Conservation (phyloP, 64 coral and sea anemone species). For the Pachyseris speciosa region DNA sequence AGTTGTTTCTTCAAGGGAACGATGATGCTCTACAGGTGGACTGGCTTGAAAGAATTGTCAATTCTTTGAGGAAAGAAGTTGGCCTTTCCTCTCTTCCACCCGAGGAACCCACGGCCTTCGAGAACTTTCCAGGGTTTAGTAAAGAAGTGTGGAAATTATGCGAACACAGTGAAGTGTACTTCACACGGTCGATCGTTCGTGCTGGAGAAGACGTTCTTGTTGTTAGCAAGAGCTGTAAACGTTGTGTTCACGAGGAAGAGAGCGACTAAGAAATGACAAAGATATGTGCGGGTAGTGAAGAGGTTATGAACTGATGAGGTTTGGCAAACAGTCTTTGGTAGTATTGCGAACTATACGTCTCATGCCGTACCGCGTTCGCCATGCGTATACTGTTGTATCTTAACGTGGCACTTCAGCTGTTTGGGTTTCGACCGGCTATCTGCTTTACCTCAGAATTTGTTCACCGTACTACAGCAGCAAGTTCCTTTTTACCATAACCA, state of each 20-base stretch:
- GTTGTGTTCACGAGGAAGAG: no score
- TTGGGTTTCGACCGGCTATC: no score
- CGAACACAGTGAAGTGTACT: not conserved
- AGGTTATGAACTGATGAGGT: not conserved
- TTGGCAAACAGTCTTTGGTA: no score
- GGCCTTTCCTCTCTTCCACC: not conserved
- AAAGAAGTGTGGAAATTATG: constrained; percentile 3
- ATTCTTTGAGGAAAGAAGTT: not conserved
- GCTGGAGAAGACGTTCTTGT: not conserved
- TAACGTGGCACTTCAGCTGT: no score
- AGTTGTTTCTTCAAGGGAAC: not conserved
- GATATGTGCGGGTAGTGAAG: not conserved
- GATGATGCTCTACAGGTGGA: not conserved
- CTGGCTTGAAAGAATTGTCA: not conserved
- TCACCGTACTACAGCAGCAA: no score
- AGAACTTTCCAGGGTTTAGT: not conserved
- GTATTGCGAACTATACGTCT: no score
- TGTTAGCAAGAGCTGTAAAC: not conserved
- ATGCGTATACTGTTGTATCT: no score
- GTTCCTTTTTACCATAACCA: no score
- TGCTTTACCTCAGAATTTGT: no score
- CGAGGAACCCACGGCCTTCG: not conserved
- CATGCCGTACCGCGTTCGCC: no score
- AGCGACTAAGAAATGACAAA: not conserved
- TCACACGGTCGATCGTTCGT: not conserved